phyloP scores from a whole-genome alignment of 2,797 vertebrate species.

The Microchirus variegatus region DNA sequence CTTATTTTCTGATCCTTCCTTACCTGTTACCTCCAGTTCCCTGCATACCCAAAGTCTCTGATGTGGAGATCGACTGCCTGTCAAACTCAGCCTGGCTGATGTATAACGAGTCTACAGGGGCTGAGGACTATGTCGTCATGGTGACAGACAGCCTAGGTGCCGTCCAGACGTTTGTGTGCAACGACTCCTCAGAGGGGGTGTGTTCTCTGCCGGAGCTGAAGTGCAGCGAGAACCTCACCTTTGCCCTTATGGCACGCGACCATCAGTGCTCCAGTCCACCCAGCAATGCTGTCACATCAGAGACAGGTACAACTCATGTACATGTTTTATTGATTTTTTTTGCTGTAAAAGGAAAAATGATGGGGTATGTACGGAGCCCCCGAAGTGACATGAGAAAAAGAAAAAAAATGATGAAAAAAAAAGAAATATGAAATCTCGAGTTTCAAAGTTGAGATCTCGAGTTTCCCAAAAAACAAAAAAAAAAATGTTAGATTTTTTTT shows the following conservation, averaged over 20 bases:
- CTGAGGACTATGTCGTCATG: constrained; percentile 54
- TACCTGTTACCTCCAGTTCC: constrained; percentile 63
- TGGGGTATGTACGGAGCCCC: too few species aligned
- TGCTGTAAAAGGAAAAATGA: too few species aligned
- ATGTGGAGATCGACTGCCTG: constrained; percentile 80
- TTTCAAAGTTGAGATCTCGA: too few species aligned
- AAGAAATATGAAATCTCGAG: too few species aligned
- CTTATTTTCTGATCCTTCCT: not conserved
- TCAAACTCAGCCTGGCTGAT: constrained; percentile 74
- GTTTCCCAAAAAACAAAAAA: too few species aligned
- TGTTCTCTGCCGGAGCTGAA: constrained; percentile 66
- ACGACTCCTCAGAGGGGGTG: constrained; percentile 33
- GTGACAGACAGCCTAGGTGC: constrained; percentile 45
- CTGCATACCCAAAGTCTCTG: constrained; percentile 68
- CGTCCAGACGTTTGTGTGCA: constrained; percentile 59
- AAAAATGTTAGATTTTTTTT: too few species aligned
- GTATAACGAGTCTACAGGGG: constrained; percentile 61
- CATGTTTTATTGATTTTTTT: too few species aligned
- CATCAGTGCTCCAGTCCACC: constrained; percentile 67
- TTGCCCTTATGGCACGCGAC: constrained; percentile 68
- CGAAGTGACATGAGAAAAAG: too few species aligned
- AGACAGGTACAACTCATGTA: constrained; percentile 71
- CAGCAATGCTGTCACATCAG: constrained; percentile 66
- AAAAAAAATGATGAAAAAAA: too few species aligned
- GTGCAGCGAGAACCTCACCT: constrained; percentile 76